Base-by-base conservation (phyloP, 2,797 vertebrate genomes). In the Chiropotes sagulatus region DNA sequence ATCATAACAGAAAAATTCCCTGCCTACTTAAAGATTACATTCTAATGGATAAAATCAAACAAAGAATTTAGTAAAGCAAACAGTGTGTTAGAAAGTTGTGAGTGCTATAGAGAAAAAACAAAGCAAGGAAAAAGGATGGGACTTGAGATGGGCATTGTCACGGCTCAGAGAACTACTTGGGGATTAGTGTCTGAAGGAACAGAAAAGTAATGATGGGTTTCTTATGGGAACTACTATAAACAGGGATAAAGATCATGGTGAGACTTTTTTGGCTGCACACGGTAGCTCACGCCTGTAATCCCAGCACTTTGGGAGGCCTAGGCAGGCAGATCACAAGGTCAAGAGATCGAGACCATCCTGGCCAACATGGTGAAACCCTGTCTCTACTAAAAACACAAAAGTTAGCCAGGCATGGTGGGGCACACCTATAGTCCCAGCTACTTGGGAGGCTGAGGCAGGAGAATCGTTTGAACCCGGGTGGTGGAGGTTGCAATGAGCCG, bases 41-140 rank as follows among this genome's bases (percentile, higher is more conserved):
- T 96, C 14, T 57, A 64, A 57, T 86, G 11, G 24, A 58, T 95
- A 92, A 89, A 94, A 75, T 70, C 6, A 54, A 41, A 75, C 14
- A 84, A 79, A 87, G 83, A 81, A 94, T 78, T 92, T 58, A 67
- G 50, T 36, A 72, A 88, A 93, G 90, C 41, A 95, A 64, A 94
- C 4, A 50, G 26, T 50, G 33, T 70, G 15, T 78, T 20, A 89
- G 39, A 84, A 76, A 1, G 14, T 50, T 86, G 15, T 81, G 82
- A 54, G 58, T 83, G 6, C 24, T 58, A 39, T n/a, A 72, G 24
- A 86, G 76, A 83, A 94, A 93, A 88, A 80, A 46, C 17, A 58
- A 70, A 91, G 76, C 36, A 54, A 96, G 76, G 17, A 90, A 94
- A 44, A 86, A 28, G 54, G 50, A 52, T 70, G 12, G 24, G 20